phyloP scores from a whole-genome alignment of 2,113 vertebrate genomes.

The Carassius gibelio region DNA sequence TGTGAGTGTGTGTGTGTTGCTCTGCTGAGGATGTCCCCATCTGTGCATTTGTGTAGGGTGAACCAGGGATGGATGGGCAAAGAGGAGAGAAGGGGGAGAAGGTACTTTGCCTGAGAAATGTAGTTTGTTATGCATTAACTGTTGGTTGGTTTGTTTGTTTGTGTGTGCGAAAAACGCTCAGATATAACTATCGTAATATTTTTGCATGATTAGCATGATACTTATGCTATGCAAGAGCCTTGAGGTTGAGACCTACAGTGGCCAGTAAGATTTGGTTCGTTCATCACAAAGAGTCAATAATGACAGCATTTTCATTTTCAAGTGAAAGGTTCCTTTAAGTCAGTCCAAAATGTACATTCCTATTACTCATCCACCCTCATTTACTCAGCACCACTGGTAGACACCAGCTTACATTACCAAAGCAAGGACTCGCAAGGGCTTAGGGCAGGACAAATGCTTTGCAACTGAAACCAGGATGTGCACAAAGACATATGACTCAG shows the following conservation, averaged over 20 bases:
- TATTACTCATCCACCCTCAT: not conserved
- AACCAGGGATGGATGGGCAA: constrained; percentile 43
- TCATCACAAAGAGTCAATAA: not conserved
- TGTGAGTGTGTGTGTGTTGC: constrained; percentile 23
- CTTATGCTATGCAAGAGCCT: not conserved
- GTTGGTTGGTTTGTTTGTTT: not conserved
- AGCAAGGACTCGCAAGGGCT: not conserved
- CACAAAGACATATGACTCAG: constrained; percentile 21
- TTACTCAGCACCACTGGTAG: not conserved
- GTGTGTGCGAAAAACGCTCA: not conserved
- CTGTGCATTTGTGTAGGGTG: constrained; percentile 50
- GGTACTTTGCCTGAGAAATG: constrained; percentile 37
- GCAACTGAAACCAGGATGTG: constrained; percentile 15
- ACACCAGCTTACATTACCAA: not conserved
- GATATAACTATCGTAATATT: not conserved
- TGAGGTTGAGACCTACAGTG: not conserved
- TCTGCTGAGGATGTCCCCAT: constrained; percentile 36
- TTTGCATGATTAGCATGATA: not conserved
- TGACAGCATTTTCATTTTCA: not conserved
- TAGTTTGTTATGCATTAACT: constrained; percentile 26
- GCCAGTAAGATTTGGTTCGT: not conserved
- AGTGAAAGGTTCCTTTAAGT: not conserved
- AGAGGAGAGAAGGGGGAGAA: constrained; percentile 53
- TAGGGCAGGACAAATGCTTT: constrained; percentile 17
- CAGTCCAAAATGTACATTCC: not conserved